Evolutionary conservation across 2,113 vertebrate genomes (phyloP).

Genomic region (Antennarius striatus): DNA sequence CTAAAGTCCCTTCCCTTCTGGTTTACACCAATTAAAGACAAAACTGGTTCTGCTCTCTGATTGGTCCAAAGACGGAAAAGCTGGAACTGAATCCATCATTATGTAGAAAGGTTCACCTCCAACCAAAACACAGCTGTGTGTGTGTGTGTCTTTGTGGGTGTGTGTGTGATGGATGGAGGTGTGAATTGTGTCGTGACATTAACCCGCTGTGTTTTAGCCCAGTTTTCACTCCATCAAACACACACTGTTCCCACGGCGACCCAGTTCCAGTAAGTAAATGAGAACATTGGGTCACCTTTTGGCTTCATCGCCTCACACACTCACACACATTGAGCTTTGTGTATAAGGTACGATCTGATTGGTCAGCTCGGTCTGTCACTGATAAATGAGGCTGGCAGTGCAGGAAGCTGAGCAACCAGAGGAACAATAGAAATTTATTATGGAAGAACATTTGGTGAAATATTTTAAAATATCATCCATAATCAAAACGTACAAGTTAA

Average conservation of each 20-base stretch:
- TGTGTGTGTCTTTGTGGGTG: not conserved
- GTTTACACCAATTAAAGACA: too few species aligned
- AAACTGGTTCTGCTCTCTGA: not conserved
- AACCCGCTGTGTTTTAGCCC: slow-evolving; percentile 9
- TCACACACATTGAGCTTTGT: not conserved
- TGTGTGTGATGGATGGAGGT: slow-evolving; percentile 5
- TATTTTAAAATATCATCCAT: too few species aligned
- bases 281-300: slow-evolving; percentile 7
- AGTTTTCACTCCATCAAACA: slow-evolving; percentile 5
- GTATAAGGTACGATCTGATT: not conserved
- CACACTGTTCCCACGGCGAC: not conserved
- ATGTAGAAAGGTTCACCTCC: not conserved
- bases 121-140: not conserved
- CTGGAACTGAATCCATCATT: not conserved
- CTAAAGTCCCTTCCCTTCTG: too few species aligned
- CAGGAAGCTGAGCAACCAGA: too few species aligned
- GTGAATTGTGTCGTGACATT: slow-evolving; percentile 12
- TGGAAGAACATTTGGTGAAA: too few species aligned
- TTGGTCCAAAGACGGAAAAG: not conserved
- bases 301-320: not conserved
- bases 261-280: slow-evolving; percentile 8
- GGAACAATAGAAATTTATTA: too few species aligned
- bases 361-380: not conserved
- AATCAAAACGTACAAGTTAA: too few species aligned
- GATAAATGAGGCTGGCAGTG: not conserved